A percentile compares a stretch with the other conserved stretches of the same genome.
phyloP scores from a whole-genome alignment of 2,797 vertebrate genomes.

The Gallinago solitaria region DNA sequence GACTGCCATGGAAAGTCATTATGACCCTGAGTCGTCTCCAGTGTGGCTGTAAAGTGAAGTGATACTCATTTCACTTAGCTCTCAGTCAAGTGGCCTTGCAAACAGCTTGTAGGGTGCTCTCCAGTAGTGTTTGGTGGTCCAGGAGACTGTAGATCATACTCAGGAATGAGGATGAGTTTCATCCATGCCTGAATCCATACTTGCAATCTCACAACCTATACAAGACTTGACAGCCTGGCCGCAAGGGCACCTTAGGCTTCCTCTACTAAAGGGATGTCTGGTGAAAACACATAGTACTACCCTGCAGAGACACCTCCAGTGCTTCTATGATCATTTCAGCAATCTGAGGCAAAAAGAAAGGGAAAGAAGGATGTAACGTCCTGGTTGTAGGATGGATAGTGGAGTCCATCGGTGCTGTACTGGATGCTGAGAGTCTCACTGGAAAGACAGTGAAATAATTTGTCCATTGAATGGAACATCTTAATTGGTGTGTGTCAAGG shows the following conservation, averaged over 20 bases:
- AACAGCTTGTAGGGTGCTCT: background rate
- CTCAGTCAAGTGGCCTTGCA: background rate
- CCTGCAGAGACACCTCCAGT: background rate
- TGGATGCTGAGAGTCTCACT: background rate
- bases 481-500: background rate
- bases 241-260: background rate
- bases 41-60: background rate
- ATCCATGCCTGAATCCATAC: background rate
- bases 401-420: background rate
- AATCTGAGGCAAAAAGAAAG: background rate
- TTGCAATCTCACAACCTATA: background rate
- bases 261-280: background rate
- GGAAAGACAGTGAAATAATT: background rate
- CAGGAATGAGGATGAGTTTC: background rate
- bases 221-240: background rate
- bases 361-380: background rate
- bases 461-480: background rate
- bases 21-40: background rate
- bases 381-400: background rate
- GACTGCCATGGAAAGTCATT: background rate
- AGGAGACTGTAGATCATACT: background rate
- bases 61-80: background rate
- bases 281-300: rapidly evolving
- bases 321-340: background rate
- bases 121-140: rapidly evolving